Percentiles rank a stretch among this genome's conserved stretches.
These are phyloP conservation scores for Rynchops niger DNA, from an alignment of 2,113 vertebrate species.

Conservation along the genomic window DNA sequence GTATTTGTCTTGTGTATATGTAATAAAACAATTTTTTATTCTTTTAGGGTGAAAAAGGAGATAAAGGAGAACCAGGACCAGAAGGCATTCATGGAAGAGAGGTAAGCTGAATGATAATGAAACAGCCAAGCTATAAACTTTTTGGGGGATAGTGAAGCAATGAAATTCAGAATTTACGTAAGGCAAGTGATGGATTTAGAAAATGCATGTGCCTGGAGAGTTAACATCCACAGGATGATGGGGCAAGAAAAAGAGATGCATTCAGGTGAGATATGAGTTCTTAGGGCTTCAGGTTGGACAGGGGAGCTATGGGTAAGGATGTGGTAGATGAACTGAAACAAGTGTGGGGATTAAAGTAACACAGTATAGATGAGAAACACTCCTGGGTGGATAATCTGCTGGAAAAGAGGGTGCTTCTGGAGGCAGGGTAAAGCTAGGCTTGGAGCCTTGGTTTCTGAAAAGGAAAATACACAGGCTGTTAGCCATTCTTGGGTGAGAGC, in stretches of 20 bases:
- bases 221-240: not conserved
- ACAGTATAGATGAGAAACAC: not conserved
- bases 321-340: not conserved
- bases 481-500: not conserved
- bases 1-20: not conserved
- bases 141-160: not conserved
- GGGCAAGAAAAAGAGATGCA: not conserved
- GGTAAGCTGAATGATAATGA: slow-evolving; percentile 54
- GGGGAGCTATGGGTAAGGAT: not conserved
- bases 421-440: not conserved
- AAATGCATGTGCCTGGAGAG: not conserved
- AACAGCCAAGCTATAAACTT: not conserved
- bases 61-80: slow-evolving; percentile 73
- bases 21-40: slow-evolving; percentile 32
- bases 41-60: slow-evolving; percentile 79
- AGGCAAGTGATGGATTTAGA: not conserved
- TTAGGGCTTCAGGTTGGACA: not conserved
- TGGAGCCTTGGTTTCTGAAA: not conserved
- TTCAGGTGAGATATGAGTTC: not conserved
- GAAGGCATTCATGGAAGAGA: slow-evolving; percentile 72
- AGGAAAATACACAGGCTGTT: not conserved
- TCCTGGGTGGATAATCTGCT: not conserved
- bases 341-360: not conserved
- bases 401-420: not conserved
- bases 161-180: not conserved